A percentile compares a stretch with the other conserved stretches of the same genome.
phyloP scores from a whole-genome alignment of 1,140 invertebrate genomes.

The Cyrtorhinus lividipennis region DNA sequence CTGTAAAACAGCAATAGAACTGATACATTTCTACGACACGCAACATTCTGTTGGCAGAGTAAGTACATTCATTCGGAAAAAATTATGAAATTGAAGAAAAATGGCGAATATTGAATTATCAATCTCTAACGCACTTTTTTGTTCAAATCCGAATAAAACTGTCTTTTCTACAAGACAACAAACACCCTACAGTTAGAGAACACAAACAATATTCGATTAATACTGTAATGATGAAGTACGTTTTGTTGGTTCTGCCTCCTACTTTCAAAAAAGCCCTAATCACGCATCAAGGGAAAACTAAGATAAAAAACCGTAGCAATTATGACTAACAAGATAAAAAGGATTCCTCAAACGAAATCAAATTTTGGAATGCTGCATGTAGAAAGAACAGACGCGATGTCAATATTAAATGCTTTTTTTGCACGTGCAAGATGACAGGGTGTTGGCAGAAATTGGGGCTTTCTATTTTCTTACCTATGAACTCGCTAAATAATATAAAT shows the following conservation, averaged over 20 bases:
- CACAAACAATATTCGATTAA: not conserved
- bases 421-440: too few relatives aligned
- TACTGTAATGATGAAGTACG: too few relatives aligned
- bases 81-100: not conserved
- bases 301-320: too few relatives aligned
- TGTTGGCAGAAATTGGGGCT: too few relatives aligned
- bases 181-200: not conserved
- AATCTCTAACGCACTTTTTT: not conserved
- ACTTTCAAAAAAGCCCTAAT: too few relatives aligned
- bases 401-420: not conserved
- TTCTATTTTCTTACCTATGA: too few relatives aligned
- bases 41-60: not conserved
- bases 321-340: not conserved
- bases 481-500: too few relatives aligned
- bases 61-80: not conserved
- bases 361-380: not conserved
- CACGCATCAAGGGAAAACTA: too few relatives aligned
- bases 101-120: not conserved
- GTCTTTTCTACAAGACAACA: slow-evolving; percentile 10
- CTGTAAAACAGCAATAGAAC: not conserved
- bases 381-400: not conserved
- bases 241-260: too few relatives aligned
- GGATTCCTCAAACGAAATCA: too few relatives aligned
- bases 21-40: too few relatives aligned
- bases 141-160: not conserved